Evolutionary conservation across 2,797 vertebrate genomes (phyloP), one percentile per base, ranked within the genome.

Genomic region (Echeneis naucrates): DNA sequence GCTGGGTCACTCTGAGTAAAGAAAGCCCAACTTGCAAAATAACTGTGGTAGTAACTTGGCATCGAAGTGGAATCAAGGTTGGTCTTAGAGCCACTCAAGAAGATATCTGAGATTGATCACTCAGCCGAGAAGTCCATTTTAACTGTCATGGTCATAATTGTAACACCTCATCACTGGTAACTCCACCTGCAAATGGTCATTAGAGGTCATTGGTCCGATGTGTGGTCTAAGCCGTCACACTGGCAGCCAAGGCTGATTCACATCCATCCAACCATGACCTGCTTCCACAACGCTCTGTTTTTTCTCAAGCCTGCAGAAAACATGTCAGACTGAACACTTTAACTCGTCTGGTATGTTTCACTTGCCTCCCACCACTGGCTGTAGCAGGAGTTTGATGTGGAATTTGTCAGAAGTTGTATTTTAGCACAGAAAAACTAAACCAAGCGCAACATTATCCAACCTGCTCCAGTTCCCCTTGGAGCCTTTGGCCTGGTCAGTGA

Each of bases 251-350:
- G 81, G 67, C 63, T 76, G 81, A 75, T 74, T 87, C 84, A 76
- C 68, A 75, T 77, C 78, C 79, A 81, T 86, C 81, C 88, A 85
- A 78, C 77, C 90, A 75, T 85, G 87, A 87, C 86, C 86, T 62
- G 80, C 88, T 85, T 88, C 88, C 85, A 76, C 73, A 64, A 23
- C 8, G 65, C 83, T 90, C 86, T 91, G 88, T 78, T 77, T 91
- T 88, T 92, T 50, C 75, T 91, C 86, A 88, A 79, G 60, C 67
- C 75, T 57, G 78, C 61, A 27, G 72, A 89, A 90, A 90, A 89
- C 80, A 86, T 83, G 90, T 91, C 88, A 89, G 58, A 74, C 44
- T 8, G 42, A 87, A 87, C 81, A 77, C 82, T 87, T 87, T 83
- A 80, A 62, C 68, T 80, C 47, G 59, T 88, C 89, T 91, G 90